These are phyloP conservation scores for Montipora capitata DNA, from an alignment of 92 coral and sea anemone species.

Conservation along the genomic window DNA sequence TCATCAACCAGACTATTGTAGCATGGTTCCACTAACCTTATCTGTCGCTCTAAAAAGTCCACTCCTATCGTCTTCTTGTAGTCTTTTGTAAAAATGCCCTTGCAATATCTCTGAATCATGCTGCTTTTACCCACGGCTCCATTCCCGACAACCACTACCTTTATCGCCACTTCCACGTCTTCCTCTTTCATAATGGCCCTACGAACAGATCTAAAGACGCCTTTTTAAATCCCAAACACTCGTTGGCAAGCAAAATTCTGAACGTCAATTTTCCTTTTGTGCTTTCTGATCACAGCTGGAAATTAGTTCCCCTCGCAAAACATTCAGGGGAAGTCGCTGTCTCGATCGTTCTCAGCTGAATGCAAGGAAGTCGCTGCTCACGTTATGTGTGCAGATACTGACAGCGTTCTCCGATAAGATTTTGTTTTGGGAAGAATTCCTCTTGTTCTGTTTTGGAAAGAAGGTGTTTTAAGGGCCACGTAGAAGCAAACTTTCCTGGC, in stretches of 20 bases:
- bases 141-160: slow-evolving; percentile 98
- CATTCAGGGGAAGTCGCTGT: slow-evolving; percentile 3
- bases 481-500: neutral
- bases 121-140: slow-evolving; percentile 99
- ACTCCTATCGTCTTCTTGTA: slow-evolving; percentile 99
- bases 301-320: slow-evolving; percentile 21
- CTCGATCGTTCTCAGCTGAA: neutral
- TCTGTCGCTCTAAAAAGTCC: slow-evolving; percentile 97
- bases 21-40: slow-evolving; percentile 75
- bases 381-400: neutral
- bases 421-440: neutral
- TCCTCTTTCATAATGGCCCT: slow-evolving; percentile 89
- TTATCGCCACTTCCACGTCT: slow-evolving; percentile 99
- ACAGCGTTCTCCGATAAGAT: slow-evolving; percentile 1
- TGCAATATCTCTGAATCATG: slow-evolving; percentile 98
- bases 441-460: neutral
- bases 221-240: neutral
- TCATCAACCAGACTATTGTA: neutral
- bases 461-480: neutral
- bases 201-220: neutral
- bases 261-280: neutral
- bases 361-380: neutral
- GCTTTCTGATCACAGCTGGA: neutral
- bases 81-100: slow-evolving; percentile 98
- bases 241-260: neutral